Conservation (phyloP, 2,113 vertebrate genomes). For the Antechinus flavipes region DNA sequence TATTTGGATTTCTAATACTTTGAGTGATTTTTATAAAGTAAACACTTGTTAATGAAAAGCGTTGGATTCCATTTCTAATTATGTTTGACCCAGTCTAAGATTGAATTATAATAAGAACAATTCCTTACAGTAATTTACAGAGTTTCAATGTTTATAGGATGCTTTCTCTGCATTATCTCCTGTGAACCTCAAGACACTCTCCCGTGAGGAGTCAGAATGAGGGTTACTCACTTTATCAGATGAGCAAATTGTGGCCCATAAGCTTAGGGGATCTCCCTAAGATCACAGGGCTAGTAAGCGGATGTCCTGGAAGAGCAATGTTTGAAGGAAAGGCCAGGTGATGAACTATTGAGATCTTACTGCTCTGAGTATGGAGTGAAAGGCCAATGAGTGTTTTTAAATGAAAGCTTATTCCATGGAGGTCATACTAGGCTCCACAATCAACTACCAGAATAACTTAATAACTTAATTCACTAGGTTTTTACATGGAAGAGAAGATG, state of each 20-base stretch:
- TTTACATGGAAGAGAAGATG: slow-evolving; percentile 81
- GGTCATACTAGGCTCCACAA: slow-evolving; percentile 80
- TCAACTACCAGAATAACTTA: slow-evolving; percentile 84
- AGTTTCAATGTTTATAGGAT: not conserved
- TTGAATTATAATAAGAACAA: not conserved
- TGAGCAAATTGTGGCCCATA: slow-evolving; percentile 5
- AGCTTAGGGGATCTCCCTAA: not conserved
- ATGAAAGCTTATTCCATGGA: slow-evolving; percentile 83
- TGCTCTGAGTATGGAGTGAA: not conserved
- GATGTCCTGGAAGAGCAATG: not conserved
- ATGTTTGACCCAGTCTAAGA: not conserved
- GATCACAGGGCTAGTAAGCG: not conserved
- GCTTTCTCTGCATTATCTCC: not conserved
- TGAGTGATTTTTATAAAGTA: not conserved
- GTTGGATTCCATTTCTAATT: not conserved
- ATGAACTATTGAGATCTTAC: not conserved
- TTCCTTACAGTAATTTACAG: not conserved
- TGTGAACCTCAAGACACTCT: not conserved
- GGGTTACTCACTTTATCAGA: not conserved
- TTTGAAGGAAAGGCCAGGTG: not conserved
- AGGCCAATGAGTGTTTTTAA: slow-evolving; percentile 79
- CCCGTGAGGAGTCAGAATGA: not conserved
- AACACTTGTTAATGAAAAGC: not conserved
- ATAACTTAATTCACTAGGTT: slow-evolving; percentile 85
- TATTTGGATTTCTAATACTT: not conserved